Base-by-base conservation (phyloP, 1,140 invertebrate genomes). In the Zaprionus nigranus region DNA sequence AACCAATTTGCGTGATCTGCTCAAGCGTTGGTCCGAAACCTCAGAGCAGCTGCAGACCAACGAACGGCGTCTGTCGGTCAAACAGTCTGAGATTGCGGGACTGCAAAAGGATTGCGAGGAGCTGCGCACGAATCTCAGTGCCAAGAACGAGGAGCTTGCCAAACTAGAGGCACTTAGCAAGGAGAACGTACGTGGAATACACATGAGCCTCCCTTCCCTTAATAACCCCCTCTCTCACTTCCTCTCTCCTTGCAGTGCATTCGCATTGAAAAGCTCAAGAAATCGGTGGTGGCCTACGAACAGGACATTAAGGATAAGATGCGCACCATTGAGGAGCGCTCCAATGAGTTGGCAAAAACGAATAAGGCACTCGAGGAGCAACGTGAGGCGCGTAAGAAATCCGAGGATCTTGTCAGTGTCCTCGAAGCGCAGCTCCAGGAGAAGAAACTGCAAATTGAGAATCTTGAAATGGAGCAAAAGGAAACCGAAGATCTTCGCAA, bases 401-500 rank as follows among this genome's bases (percentile, higher is more conserved):
- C 81, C 0, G 91, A 92, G 46, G 90, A 86, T 69, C 57, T 92
- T 2, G 80, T 92, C 5, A 83, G 81, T 24, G 85, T 91, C 22
- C 78, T 92, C 3, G 91, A 92, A 53, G 79, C 74, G 2, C 91
- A 92, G 51, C 54, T 92, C 36, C 88, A 91, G 54, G 87, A 91
- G 61, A 91, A 86, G 26, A 92, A 92, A 60, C 80, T 92, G 36
- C 82, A 91, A 69, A 87, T 92, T 40, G 86, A 90, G n/a, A 71
- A 77, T 56, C 86, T 92, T 1, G 91, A 92, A 62, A 77, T 75
- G 63, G 91, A 92, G 75, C 76, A 90, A 3, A 92, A 84, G 53
- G 91, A 92, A 76, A 92, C 90, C 0, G 91, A 92, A 70, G 91
- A 92, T 34, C 49, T 92, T 67, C 91, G 91, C 49, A 92, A 91